A percentile compares a stretch with the other conserved stretches of the same genome.
These are phyloP conservation scores for Drosophila prosaltans DNA, from an alignment of 1,140 invertebrate genomes.

Conservation along the genomic window DNA sequence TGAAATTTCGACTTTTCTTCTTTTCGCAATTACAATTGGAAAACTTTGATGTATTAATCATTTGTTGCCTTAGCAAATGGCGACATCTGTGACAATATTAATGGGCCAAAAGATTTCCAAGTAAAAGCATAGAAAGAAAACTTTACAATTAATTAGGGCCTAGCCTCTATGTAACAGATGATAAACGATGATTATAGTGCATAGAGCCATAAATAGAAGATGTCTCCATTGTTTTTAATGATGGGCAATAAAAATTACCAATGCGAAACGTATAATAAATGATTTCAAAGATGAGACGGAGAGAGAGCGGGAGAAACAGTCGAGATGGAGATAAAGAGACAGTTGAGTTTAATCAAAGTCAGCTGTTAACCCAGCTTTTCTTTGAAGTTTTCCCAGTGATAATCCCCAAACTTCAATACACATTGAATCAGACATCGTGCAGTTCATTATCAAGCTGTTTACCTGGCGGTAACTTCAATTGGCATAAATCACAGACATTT, in stretches of 20 bases:
- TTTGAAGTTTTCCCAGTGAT: constrained; percentile 22
- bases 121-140: constrained; percentile 36
- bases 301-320: not conserved
- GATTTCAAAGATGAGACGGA: constrained; percentile 50
- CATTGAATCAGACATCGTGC: constrained; percentile 28
- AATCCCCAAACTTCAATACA: constrained; percentile 32
- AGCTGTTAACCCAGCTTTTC: constrained; percentile 28
- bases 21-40: constrained; percentile 43
- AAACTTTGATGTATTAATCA: constrained; percentile 75
- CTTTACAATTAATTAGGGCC: constrained; percentile 76
- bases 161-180: constrained; percentile 43
- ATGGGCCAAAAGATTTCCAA: constrained; percentile 53
- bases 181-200: constrained; percentile 77
- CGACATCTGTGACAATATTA: constrained; percentile 79
- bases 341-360: constrained; percentile 58
- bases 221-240: constrained; percentile 75
- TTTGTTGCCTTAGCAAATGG: constrained; percentile 43
- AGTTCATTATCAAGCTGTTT: constrained; percentile 73
- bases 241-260: constrained; percentile 61
- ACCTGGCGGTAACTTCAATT: constrained; percentile 68
- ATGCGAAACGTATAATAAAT: constrained; percentile 19
- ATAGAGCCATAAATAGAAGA: constrained; percentile 57
- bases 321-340: not conserved
- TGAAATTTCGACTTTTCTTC: not conserved
- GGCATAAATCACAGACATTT: constrained; percentile 74